Evolutionary conservation across 1,140 invertebrate genomes (phyloP), one percentile per base, ranked within the genome.

Genomic region (Arctopsyche grandis): DNA sequence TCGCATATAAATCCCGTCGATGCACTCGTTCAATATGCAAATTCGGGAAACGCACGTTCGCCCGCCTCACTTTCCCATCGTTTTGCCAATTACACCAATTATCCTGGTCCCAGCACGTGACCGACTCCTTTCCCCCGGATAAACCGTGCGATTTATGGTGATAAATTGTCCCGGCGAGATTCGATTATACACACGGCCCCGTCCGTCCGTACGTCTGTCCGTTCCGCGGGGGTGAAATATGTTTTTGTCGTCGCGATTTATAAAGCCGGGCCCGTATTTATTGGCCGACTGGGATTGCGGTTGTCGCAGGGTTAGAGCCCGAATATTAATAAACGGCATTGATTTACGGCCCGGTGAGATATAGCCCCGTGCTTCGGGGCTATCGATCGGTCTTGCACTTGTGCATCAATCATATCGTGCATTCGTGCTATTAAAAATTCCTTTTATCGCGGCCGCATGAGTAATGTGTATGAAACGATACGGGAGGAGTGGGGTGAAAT

Each of bases 101-200:
- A 60, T 38, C 29, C 26, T 46, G 38, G 52, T 1, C n/a, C 10
- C n/a, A 10, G 21, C 10, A 58, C 52, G 52, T 58, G 52, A 58
- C 52, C 21, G 14, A 16, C 52, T 58, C 16, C 56, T 16, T 22
- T 26, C 75, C 38, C 74, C 69, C 56, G 69, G 79, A 80, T 76
- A 80, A 80, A 80, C 79, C 73, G 70, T 43, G 29, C 66, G 69
- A 74, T 80, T 77, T 80, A 80, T 80, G 79, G 76, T 81, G 80
- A 81, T 81, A 70, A 77, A 81, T 81, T 78, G 75, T 75, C 60
- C 80, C 80, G 63, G 75, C 48, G 80, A 81, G 79, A 77, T 77
- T 80, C 73, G 79, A 80, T 80, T 77, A 80, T 75, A 80, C 46
- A 38, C 29, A 38, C 29, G 3, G 29, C 69, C 63, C 26, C 44